Base-by-base conservation (phyloP, 2,797 vertebrate genomes). In the Eulemur albifrons region DNA sequence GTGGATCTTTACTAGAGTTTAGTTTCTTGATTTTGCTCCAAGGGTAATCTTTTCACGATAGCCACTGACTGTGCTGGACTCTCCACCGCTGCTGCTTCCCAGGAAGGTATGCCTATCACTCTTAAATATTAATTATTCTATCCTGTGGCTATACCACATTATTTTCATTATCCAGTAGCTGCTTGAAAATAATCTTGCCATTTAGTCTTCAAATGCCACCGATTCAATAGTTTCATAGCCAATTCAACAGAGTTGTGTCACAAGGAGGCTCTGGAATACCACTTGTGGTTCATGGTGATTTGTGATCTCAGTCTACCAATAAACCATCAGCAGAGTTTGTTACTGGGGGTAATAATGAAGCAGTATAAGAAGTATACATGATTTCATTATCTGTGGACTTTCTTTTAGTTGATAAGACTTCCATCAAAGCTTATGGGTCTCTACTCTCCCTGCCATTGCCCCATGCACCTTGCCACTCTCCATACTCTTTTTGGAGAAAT, bases 121-220 rank as follows among this genome's bases (percentile, higher is more conserved):
- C 79, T 94, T 85, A 59, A 54, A 30, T 57, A 43, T 57, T 75
- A 85, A 75, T 88, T 77, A 50, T 43, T 88, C 25, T 73, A 1
- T 57, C 20, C 30, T 89, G 15, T 86, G 69, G 50, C 38, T 43
- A 15, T 43, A 75, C 35, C 2, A 25, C 30, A n/a, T 83, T 21
- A 38, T 40, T 73, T 80, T 80, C 40, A 40, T 61, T 70, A 83
- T 38, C 82, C 30, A 91, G 30, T 30, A 90, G 38, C 52, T 77
- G 30, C 38, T 73, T 63, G 67, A 77, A 95, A 77, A 61, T 32
- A 35, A 79, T 84, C 90, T 88, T 73, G 38, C 63, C 11, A 32
- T 69, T 82, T 79, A 57, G 21, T 69, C 84, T 94, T 72, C 72
- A 88, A 93, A 73, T 67, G 35, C 12, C 5, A 14, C 38, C 32